Conservation (phyloP, 2,888 invertebrate genomes). For the Chymomyza fuscimana region DNA sequence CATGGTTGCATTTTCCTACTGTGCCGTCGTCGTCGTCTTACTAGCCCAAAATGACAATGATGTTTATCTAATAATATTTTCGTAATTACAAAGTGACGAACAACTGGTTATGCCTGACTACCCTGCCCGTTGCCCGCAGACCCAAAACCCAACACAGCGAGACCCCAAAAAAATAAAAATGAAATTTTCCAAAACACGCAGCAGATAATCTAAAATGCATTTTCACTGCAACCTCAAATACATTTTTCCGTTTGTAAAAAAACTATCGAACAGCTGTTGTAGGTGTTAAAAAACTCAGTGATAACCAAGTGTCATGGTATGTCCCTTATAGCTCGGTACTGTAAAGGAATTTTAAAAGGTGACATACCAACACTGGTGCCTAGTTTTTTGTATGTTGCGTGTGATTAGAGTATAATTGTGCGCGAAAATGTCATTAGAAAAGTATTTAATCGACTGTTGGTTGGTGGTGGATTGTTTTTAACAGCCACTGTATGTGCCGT, state of each 20-base stretch:
- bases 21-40: slow-evolving; percentile 26
- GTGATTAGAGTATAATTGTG: slow-evolving; percentile 70
- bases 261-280: slow-evolving; percentile 55
- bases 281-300: slow-evolving; percentile 63
- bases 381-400: background rate
- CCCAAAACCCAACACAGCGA: background rate
- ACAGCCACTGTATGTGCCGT: background rate
- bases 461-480: slow-evolving; percentile 23
- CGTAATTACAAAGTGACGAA: slow-evolving; percentile 64
- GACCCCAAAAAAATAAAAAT: background rate
- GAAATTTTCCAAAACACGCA: background rate
- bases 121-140: slow-evolving; percentile 22
- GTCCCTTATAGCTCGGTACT: slow-evolving; percentile 8
- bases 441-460: slow-evolving; percentile 48
- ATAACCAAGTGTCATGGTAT: slow-evolving; percentile 61
- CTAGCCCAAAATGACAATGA: slow-evolving; percentile 34
- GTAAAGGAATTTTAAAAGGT: slow-evolving; percentile 13
- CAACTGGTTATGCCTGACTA: slow-evolving; percentile 64
- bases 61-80: slow-evolving; percentile 67
- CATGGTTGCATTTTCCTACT: slow-evolving; percentile 23
- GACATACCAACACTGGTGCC: slow-evolving; percentile 10
- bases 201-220: slow-evolving; percentile 68
- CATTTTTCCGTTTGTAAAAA: background rate
- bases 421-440: slow-evolving; percentile 66
- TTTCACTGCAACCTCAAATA: slow-evolving; percentile 43